Evolutionary conservation across 2,113 vertebrate species (phyloP), one percentile per base, ranked within the genome.

Genomic region (Stomatorhinus ivindoensis): DNA sequence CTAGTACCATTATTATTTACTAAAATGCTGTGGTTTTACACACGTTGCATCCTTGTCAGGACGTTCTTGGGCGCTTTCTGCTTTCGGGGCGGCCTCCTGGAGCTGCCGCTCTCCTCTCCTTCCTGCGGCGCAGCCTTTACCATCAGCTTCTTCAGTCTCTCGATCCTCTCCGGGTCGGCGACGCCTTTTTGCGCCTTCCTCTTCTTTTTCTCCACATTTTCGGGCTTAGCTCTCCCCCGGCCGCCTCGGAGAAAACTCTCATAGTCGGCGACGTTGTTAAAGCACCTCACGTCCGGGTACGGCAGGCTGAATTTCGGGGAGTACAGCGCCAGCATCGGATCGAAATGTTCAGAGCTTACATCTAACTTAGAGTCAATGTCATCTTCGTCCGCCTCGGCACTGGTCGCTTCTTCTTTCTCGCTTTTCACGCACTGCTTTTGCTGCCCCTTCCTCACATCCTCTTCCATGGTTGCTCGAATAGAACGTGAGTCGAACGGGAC

Each of bases 251-350:
- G 91, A 9, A 98, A 98, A 93, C 97, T 96, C 93, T 97, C 97
- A 90, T 98, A 99, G 83, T 96, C 97, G 0, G 98, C 96, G 88
- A 99, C 93, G 92, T 99, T 98, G 94, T 98, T 98, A 89, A 98
- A 98, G 93, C 96, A 97, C 80, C 94, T 97, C 15, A 97, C 94
- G 31, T 96, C 94, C 0, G 97, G 97, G 85, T 94, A 97, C 1
- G 97, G 97, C 3, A 99, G 93, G 27, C 94, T 93, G 0, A 96
- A 95, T 1, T 91, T n/a, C 0, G 97, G 92, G 0, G 96, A 95
- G 89, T 99, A 98, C 48, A 99, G 90, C 7, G 97, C 97, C 89
- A 96, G 86, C 47, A 97, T 93, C 0, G 98, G 97, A 92, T 99
- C 96, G 88, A 99, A 99, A 55, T 91, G 94, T 50, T 96, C 96